These are phyloP conservation scores for Heliconius hermathena DNA, from an alignment of 1,140 invertebrate species.

Conservation along the genomic window DNA sequence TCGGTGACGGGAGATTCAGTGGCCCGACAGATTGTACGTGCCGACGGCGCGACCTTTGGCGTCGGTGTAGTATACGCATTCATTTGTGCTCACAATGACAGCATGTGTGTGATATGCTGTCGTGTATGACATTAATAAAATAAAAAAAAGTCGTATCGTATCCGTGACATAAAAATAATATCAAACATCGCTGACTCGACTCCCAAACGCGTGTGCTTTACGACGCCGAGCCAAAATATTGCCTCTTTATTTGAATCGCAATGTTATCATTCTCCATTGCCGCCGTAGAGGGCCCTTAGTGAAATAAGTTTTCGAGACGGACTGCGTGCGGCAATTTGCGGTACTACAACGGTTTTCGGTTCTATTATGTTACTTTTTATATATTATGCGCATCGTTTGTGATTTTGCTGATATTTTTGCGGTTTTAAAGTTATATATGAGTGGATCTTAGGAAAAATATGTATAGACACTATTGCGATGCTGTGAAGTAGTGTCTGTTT, in stretches of 20 bases:
- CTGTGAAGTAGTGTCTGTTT: too few species aligned
- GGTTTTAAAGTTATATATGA: too few species aligned
- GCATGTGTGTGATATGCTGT: too few species aligned
- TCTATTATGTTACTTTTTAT: neutral
- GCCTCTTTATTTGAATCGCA: constrained; percentile 65
- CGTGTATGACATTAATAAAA: too few species aligned
- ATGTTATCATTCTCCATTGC: constrained; percentile 63
- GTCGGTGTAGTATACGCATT: too few species aligned
- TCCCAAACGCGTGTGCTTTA: constrained; percentile 63
- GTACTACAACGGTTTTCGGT: neutral
- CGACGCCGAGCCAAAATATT: constrained; percentile 60
- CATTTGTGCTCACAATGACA: too few species aligned
- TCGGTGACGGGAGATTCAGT: too few species aligned
- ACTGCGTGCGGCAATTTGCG: constrained; percentile 50
- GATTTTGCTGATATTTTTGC: neutral
- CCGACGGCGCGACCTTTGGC: too few species aligned
- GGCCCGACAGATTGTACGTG: too few species aligned
- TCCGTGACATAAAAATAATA: constrained; percentile 25
- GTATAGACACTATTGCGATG: too few species aligned
- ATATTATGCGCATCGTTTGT: neutral
- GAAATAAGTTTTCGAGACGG: constrained; percentile 56
- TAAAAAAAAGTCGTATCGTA: constrained; percentile 33
- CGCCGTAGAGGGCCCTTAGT: constrained; percentile 52
- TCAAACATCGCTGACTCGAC: constrained; percentile 46
- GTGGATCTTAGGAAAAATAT: too few species aligned